Base-by-base conservation (phyloP, 2,797 vertebrate genomes). In the Vipera ursinii region DNA sequence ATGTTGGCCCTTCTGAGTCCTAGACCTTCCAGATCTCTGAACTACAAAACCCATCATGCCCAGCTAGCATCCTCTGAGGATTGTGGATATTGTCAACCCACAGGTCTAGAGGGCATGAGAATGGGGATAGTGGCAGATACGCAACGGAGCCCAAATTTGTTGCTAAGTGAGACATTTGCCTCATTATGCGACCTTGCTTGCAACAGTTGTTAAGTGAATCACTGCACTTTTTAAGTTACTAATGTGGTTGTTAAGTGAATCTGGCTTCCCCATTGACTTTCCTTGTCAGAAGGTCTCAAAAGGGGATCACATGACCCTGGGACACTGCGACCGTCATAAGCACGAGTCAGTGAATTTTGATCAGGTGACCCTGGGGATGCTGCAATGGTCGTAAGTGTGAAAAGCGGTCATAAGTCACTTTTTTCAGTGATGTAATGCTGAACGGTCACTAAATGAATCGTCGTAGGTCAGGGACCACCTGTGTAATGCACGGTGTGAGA, bases 401-500 rank as follows among this genome's bases (percentile, higher is more conserved):
- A 28, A 63, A 63, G 28, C 0, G 9, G 63, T 6, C 63, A 14
- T 2, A 69, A 12, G 28, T 32, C 63, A 14, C 28, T 65, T 4
- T 65, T 63, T 12, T 65, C 28, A 69, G 28, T 6, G 63, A 32
- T 69, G 65, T 17, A 15, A 69, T 1, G 32, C 32, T 0, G 6
- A 32, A 69, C 0, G 14, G n/a, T 32, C 13, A 15, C 28, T 69
- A 69, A 69, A 2, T 0, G n/a, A 69, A 69, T 2, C 0, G n/a
- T 69, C 6, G 61, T 32, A 32, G 32, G n/a, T 69, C 13, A 0
- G 32, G 65, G 65, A 69, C 0, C 0, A 0, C 2, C 2, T 17
- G n/a, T 69, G 17, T 57, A 22, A 32, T 0, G 1, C 56, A 38
- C 32, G 13, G 55, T 1, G 0, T 38, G 8, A 6, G 56, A 2